Percentiles rank a stretch among this genome's conserved stretches.
These are phyloP conservation scores for Thunnus thynnus DNA, from an alignment of 2,113 vertebrate genomes.

Conservation along the genomic window DNA sequence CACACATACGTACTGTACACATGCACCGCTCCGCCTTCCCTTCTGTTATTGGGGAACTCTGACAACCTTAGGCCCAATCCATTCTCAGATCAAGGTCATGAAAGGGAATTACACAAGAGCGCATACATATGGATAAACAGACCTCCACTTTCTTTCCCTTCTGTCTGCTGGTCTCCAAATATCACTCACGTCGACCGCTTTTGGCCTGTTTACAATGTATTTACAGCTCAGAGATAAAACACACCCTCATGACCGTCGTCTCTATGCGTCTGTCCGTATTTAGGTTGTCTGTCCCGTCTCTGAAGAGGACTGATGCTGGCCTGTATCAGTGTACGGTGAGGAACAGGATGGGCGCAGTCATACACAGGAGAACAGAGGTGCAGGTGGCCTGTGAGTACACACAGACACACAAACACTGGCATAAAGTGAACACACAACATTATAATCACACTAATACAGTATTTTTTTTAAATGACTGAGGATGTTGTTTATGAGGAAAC, in stretches of 20 bases:
- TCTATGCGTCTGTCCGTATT: slow-evolving; percentile 23
- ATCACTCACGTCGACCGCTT: background rate
- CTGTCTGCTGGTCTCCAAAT: slow-evolving; percentile 24
- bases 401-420: background rate
- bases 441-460: background rate
- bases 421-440: background rate
- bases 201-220: slow-evolving; percentile 6
- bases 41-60: slow-evolving; percentile 49
- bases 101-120: slow-evolving; percentile 32
- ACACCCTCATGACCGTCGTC: background rate
- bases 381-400: slow-evolving; percentile 92
- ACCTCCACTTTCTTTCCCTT: slow-evolving; percentile 24
- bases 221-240: slow-evolving; percentile 17
- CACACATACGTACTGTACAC: slow-evolving; percentile 33
- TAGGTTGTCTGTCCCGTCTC: slow-evolving; percentile 86
- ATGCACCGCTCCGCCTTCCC: slow-evolving; percentile 22
- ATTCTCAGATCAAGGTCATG: slow-evolving; percentile 60
- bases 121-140: slow-evolving; percentile 48
- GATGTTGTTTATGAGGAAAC: background rate
- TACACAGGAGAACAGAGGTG: slow-evolving; percentile 89
- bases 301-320: slow-evolving; percentile 87
- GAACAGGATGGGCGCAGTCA: slow-evolving; percentile 91
- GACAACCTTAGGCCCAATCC: slow-evolving; percentile 34
- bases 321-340: slow-evolving; percentile 90
- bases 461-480: background rate